Base-by-base conservation (phyloP, 2,888 invertebrate species). In the Xestia c-nigrum region DNA sequence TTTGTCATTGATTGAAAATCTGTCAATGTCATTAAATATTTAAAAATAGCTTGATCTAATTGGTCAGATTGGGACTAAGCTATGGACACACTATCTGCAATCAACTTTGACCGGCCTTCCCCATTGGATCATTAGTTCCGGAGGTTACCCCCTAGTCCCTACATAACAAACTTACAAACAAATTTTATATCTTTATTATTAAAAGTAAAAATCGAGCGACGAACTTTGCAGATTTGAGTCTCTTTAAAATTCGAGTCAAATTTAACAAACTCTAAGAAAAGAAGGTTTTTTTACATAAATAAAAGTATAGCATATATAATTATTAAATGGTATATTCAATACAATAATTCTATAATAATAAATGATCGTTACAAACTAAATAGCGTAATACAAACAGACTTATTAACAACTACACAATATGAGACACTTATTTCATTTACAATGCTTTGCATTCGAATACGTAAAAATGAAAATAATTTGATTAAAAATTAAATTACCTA, bases 251-350 rank as follows among this genome's bases (percentile, higher is more conserved):
- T 7, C 21, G 1, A 52, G 24, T 63, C 3, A 12, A 21, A 9
- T 7, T 47, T 16, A 21, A 40, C 24, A 10, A 24, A 2, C 1
- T 21, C 24, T 7, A 59, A 52, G 6, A 52, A 7, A 16, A 16
- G 21, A 64, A 43, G 43, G n/a, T 5, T 64, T 43, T 43, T 16
- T 43, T 21, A 21, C 24, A 55, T 78, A 83, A 84, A 81, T 85
- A 85, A 87, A 88, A 83, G 75, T 40, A 83, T 74, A 43, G 46
- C 65, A 79, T 76, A 88, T 50, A 85, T 78, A 72, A 82, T 78
- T 76, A 64, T 79, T 82, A 78, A 72, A 80, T 84, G 80, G 63
- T 90, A 85, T 90, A 89, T 89, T 90, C 82, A 88, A 88, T 88
- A 83, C 72, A 84, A 85, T 88, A 83, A 86, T 78, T 76, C 80